A percentile compares a stretch with the other conserved stretches of the same genome.
Evolutionary conservation across 2,888 invertebrate genomes (phyloP).

Genomic region (Ochropacha duplaris): DNA sequence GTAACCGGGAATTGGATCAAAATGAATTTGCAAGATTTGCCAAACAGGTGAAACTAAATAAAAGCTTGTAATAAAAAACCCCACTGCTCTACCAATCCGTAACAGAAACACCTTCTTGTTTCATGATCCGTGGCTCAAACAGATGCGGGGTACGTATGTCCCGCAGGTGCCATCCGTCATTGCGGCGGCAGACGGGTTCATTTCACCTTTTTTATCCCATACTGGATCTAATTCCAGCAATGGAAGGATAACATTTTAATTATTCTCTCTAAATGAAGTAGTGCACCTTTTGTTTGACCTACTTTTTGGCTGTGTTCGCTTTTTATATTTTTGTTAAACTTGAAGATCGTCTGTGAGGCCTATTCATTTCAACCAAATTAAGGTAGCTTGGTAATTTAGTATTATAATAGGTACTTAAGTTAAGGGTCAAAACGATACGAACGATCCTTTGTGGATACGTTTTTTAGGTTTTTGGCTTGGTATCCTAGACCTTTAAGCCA

Average conservation of each 20-base stretch:
- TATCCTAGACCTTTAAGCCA: no score
- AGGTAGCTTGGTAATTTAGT: no score
- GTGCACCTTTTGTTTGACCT: neutral
- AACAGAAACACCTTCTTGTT: neutral
- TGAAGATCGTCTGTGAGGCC: neutral
- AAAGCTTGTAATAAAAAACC: no score
- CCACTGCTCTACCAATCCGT: no score
- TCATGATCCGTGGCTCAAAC: neutral
- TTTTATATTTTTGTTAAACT: neutral
- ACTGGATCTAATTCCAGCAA: neutral
- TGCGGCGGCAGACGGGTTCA: conserved; percentile 1
- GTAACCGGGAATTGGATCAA: no score
- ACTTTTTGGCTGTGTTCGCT: neutral
- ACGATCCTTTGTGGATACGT: no score
- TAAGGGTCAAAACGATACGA: no score
- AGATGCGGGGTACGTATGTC: neutral
- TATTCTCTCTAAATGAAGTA: neutral
- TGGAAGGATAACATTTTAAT: neutral
- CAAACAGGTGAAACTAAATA: neutral
- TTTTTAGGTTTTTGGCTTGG: no score
- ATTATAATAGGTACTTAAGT: no score
- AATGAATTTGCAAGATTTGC: no score
- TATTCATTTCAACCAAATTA: neutral
- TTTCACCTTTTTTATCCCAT: conserved; percentile 2
- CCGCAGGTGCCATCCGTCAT: conserved; percentile 5